Percentiles rank a stretch among this genome's conserved stretches.
Evolutionary conservation across 2,113 vertebrate genomes (phyloP).

Genomic region (Lepidothrix coronata): DNA sequence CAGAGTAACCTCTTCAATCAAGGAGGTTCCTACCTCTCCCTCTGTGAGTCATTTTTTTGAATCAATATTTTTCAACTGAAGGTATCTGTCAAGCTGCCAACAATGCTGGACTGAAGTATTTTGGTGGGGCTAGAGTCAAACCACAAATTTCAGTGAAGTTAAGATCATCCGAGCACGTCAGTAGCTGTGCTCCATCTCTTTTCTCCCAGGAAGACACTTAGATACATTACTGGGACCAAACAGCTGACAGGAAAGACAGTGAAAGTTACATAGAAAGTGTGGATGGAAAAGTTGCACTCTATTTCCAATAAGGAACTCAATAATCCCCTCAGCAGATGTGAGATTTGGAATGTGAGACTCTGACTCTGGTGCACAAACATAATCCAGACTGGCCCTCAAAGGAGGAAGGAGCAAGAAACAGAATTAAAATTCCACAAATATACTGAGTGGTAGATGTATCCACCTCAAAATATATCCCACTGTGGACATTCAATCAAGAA

Average conservation of each 20-base stretch:
- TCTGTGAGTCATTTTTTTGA: neutral
- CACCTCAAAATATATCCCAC: neutral
- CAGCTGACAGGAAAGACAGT: neutral
- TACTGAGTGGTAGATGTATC: neutral
- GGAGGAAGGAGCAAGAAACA: neutral
- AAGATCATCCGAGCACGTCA: neutral
- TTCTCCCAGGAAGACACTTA: neutral
- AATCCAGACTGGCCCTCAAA: neutral
- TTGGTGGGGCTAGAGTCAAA: neutral
- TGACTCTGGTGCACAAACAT: too few relatives aligned
- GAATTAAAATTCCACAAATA: neutral
- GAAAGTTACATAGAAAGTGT: neutral
- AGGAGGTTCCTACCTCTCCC: neutral
- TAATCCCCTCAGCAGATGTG: rapidly evolving
- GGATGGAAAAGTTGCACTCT: neutral
- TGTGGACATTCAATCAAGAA: neutral
- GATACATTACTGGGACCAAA: too few relatives aligned
- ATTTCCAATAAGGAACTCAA: rapidly evolving
- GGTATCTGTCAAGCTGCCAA: neutral
- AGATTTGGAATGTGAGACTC: neutral
- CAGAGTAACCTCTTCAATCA: neutral
- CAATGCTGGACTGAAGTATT: neutral
- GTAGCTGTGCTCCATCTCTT: neutral
- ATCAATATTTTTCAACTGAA: neutral
- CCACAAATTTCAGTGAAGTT: neutral